Evolutionary conservation across 2,113 vertebrate species (phyloP).

Genomic region (Madoqua kirkii): DNA sequence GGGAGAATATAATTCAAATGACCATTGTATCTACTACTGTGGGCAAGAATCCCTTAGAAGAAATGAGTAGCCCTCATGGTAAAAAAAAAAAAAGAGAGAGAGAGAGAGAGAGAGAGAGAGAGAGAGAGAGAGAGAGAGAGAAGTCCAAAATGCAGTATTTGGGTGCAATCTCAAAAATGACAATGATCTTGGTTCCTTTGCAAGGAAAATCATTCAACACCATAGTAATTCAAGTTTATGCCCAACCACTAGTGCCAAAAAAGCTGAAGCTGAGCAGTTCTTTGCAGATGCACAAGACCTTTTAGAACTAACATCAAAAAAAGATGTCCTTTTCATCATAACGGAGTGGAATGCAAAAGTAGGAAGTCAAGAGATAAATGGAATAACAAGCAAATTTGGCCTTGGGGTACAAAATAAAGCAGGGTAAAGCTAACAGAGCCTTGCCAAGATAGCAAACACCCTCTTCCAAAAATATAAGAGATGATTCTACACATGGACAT

Average conservation of each 20-base stretch:
- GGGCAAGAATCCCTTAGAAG: neutral
- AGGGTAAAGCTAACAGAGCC: neutral
- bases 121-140: too few relatives aligned
- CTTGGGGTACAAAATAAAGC: neutral
- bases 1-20: neutral
- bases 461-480: neutral
- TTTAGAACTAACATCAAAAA: neutral
- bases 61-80: neutral
- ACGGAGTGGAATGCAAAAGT: neutral
- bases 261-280: neutral
- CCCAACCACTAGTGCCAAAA: neutral
- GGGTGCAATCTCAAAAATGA: neutral
- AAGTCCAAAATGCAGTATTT: neutral
- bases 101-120: too few relatives aligned
- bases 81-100: neutral
- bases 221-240: neutral
- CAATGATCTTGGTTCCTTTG: neutral
- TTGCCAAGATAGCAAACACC: neutral
- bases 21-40: neutral
- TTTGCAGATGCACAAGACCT: neutral
- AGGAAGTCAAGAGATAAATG: neutral
- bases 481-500: neutral
- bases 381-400: neutral
- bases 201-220: neutral
- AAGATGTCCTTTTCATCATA: neutral